phyloP scores from a whole-genome alignment of 2,113 vertebrate species.

The Capreolus pygargus region DNA sequence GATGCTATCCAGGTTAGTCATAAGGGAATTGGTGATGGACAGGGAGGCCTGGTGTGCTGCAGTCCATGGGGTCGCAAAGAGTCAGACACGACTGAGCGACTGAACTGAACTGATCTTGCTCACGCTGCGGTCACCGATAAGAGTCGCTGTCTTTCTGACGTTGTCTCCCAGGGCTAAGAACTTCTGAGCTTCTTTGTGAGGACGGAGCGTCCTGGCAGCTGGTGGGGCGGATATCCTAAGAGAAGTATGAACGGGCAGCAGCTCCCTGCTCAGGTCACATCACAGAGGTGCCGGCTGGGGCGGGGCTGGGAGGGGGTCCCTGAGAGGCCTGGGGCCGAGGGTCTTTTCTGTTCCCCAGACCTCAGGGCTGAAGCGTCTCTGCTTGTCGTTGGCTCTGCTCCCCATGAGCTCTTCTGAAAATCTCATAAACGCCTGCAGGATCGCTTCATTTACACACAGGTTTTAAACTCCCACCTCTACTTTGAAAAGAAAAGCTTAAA shows the following conservation, averaged over 20 bases:
- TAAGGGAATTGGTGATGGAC: not conserved
- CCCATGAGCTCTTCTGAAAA: not conserved
- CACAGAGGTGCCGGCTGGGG: not conserved
- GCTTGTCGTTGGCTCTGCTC: no score
- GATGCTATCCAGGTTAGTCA: no score
- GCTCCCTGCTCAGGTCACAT: not conserved
- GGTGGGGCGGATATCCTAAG: not conserved
- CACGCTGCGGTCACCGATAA: not conserved
- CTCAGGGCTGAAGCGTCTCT: not conserved
- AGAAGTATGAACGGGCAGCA: not conserved
- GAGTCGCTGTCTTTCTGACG: not conserved
- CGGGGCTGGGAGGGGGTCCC: not conserved
- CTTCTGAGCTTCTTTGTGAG: not conserved
- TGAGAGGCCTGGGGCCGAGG: not conserved
- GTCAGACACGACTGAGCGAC: accelerated
- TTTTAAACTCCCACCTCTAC: not conserved
- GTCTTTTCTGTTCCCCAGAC: not conserved
- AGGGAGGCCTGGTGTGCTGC: not conserved
- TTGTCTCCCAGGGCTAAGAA: not conserved
- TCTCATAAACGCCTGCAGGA: not conserved
- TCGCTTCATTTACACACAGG: not conserved
- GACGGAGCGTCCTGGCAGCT: not conserved
- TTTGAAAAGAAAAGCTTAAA: not conserved
- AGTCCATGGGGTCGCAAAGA: not conserved
- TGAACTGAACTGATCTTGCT: not conserved